Percentiles rank a stretch among this genome's conserved stretches.
Evolutionary conservation across 2,888 invertebrate species (phyloP).

Genomic region (Nemurella pictetii): DNA sequence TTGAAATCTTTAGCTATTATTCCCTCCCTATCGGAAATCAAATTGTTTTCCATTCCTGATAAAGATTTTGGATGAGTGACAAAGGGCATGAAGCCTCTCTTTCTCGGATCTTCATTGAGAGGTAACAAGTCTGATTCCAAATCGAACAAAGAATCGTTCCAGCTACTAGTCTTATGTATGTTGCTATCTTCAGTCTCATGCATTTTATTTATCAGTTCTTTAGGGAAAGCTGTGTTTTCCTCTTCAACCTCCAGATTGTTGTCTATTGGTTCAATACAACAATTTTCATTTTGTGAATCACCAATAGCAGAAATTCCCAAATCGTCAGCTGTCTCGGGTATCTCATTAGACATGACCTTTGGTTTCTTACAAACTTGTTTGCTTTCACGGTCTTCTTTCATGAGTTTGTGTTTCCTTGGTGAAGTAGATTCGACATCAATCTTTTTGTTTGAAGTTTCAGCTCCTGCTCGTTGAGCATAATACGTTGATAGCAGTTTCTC

Average conservation of each 20-base stretch:
- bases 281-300: neutral
- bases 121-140: neutral
- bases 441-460: neutral
- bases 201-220: neutral
- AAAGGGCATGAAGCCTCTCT: neutral
- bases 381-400: neutral
- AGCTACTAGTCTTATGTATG: neutral
- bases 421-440: neutral
- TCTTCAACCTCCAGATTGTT: neutral
- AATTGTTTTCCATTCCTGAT: too few species aligned
- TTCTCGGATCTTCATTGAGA: neutral
- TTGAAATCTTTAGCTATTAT: neutral
- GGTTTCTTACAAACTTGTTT: neutral
- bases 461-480: constrained; percentile 44
- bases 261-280: neutral
- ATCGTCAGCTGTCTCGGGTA: neutral
- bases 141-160: neutral
- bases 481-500: constrained; percentile 46
- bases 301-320: neutral
- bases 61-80: neutral
- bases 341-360: neutral
- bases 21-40: constrained; percentile 40
- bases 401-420: neutral
- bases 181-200: neutral
- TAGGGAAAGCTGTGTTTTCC: neutral